phyloP scores from a whole-genome alignment of 2,113 vertebrate genomes.

The Prietella phreatophila region DNA sequence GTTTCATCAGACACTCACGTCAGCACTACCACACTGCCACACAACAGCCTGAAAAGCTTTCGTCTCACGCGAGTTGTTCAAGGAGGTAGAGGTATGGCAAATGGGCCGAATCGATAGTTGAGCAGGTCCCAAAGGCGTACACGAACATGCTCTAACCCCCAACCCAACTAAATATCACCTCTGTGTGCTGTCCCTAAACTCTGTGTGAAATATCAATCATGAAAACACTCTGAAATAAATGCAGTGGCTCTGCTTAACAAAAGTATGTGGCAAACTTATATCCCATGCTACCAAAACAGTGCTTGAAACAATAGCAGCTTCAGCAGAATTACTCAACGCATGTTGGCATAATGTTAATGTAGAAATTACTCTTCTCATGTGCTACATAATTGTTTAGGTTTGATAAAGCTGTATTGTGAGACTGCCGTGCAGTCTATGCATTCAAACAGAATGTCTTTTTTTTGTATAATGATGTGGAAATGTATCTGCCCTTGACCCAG shows the following conservation, averaged over 20 bases:
- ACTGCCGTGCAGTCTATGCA: neutral
- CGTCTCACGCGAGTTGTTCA: conserved; percentile 13
- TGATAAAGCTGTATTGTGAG: neutral
- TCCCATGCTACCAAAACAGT: neutral
- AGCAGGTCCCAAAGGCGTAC: conserved; percentile 7
- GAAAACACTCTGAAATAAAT: neutral
- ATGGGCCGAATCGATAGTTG: conserved; percentile 12
- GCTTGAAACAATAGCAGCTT: conserved; percentile 5
- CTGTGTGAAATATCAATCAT: conserved; percentile 22
- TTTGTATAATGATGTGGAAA: conserved; percentile 1
- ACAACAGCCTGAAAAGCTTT: conserved; percentile 8
- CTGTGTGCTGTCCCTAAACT: conserved; percentile 9
- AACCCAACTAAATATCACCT: conserved; percentile 28
- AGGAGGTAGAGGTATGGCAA: neutral
- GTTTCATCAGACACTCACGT: conserved; percentile 42
- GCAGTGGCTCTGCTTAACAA: conserved; percentile 7
- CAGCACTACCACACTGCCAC: conserved; percentile 26
- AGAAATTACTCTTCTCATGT: neutral
- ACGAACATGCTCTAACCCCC: conserved; percentile 16
- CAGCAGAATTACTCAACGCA: conserved; percentile 16
- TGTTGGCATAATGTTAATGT: neutral
- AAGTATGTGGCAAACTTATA: neutral
- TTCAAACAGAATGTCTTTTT: conserved; percentile 14
- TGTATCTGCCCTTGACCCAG: conserved; percentile 2
- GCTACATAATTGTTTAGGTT: conserved; percentile 2